Percentiles rank a stretch among this genome's conserved stretches.
Conservation (phyloP, 2,113 vertebrate species). For the Platysternon megacephalum region DNA sequence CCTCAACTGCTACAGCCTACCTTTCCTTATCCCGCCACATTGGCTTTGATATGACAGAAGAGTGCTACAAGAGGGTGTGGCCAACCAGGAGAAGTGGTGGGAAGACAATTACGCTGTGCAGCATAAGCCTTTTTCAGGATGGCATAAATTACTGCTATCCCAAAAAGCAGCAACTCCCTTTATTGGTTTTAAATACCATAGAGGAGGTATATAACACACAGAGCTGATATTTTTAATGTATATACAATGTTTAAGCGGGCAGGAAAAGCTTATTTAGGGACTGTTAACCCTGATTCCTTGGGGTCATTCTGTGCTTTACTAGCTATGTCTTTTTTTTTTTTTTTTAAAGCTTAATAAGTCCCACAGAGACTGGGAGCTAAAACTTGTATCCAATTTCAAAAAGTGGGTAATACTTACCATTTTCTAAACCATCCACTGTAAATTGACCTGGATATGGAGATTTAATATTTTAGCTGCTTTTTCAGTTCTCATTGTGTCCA, state of each 20-base stretch:
- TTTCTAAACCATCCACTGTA: neutral
- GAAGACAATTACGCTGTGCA: neutral
- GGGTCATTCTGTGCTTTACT: neutral
- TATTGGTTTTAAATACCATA: neutral
- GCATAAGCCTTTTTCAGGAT: neutral
- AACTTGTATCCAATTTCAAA: too few species aligned
- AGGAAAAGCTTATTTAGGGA: neutral
- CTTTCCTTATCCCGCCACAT: rapidly evolving
- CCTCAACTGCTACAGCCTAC: neutral
- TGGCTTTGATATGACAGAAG: neutral
- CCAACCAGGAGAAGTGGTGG: neutral
- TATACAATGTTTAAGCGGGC: neutral
- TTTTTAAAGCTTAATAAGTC: neutral
- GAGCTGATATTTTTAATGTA: neutral
- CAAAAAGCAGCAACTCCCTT: neutral
- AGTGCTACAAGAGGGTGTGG: neutral
- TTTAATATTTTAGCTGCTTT: neutral
- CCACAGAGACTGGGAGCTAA: neutral
- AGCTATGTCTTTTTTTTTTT: neutral
- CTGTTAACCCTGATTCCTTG: neutral
- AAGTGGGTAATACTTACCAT: neutral
- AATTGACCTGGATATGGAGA: neutral
- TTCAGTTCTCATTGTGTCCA: neutral
- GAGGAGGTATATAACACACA: neutral
- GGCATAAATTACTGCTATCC: neutral